Evolutionary conservation across 2,888 invertebrate species (phyloP).

Genomic region (Drosophila neoperkinsi): DNA sequence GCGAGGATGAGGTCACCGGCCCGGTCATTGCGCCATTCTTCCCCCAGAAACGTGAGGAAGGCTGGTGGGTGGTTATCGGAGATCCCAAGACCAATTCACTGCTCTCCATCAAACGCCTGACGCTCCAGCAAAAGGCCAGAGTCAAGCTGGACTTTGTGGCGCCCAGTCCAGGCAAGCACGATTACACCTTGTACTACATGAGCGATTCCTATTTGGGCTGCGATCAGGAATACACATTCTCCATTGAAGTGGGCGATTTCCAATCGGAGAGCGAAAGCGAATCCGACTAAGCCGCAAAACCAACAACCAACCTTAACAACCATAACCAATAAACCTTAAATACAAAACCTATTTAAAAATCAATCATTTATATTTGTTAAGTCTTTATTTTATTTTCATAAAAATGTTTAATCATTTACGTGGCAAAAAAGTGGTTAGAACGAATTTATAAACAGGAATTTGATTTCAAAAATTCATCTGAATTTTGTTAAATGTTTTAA

Average conservation of each 20-base stretch:
- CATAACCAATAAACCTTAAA: constrained; percentile 20
- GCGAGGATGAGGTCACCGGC: constrained; percentile 98
- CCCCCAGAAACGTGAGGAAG: constrained; percentile 96
- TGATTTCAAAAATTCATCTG: not conserved
- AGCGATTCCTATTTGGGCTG: constrained; percentile 99
- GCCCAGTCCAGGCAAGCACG: constrained; percentile 94
- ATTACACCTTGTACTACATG: constrained; percentile 99
- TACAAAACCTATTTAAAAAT: constrained; percentile 17
- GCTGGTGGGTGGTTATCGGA: constrained; percentile 99
- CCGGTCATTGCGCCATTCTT: constrained; percentile 99
- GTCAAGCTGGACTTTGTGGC: constrained; percentile 93
- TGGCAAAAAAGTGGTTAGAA: not conserved
- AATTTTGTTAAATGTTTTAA: not conserved
- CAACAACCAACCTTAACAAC: not conserved
- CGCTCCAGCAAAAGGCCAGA: constrained; percentile 96
- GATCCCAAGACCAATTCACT: constrained; percentile 97
- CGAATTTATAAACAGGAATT: not conserved
- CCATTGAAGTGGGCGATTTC: constrained; percentile 92
- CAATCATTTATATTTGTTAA: not conserved
- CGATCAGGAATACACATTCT: constrained; percentile 99
- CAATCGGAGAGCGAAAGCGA: constrained; percentile 87
- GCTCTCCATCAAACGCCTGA: constrained; percentile 98
- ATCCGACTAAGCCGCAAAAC: constrained; percentile 86
- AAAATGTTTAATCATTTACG: not conserved
- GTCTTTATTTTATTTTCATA: not conserved